Evolutionary conservation across 1,140 invertebrate genomes (phyloP), one percentile per base, ranked within the genome.

Genomic region (Metopolophium dirhodum): DNA sequence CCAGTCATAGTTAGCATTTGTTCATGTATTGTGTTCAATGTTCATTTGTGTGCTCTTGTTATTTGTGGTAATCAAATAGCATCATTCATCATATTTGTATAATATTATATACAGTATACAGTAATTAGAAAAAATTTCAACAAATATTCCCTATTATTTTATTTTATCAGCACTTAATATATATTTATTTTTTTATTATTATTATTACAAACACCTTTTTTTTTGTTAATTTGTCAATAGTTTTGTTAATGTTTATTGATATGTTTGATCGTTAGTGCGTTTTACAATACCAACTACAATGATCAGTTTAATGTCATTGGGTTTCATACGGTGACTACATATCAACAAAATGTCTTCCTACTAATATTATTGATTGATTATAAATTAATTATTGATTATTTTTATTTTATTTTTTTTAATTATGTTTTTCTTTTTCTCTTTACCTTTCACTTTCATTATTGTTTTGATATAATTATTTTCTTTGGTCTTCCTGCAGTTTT

Each of bases 321-420:
- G 14, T 87, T 87, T 87, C 41, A 45, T 87, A 87, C 41, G 26
- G 41, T 87, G 41, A 30, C 85, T 89, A 35, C 35, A 89, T 89
- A 89, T 37, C 51, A 57, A 57, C n/a, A 89, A 89, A 89, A 57
- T 37, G 88, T 89, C 88, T 89, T 89, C 88, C 88, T 89, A 89
- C n/a, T 89, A 89, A 54, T 89, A 89, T 89, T 57, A 89, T 89
- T 89, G 26, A 86, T 86, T 47, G 23, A 86, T 47, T 54, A 41
- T 89, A 26, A 57, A 35, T 37, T 87, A 45, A 87, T 49, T 51
- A 49, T n/a, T n/a, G 47, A n/a, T 86, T 23, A 87, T n/a, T 87
- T 51, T 49, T 51, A 87, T 87, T 85, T 41, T 41, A 41, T 41
- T 41, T 41, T 41, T 41, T 85, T 85, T 26, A 22, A 87, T 49